A percentile compares a stretch with the other conserved stretches of the same genome.
phyloP scores from a whole-genome alignment of 2,888 invertebrate genomes.

The Chloromyia formosa region DNA sequence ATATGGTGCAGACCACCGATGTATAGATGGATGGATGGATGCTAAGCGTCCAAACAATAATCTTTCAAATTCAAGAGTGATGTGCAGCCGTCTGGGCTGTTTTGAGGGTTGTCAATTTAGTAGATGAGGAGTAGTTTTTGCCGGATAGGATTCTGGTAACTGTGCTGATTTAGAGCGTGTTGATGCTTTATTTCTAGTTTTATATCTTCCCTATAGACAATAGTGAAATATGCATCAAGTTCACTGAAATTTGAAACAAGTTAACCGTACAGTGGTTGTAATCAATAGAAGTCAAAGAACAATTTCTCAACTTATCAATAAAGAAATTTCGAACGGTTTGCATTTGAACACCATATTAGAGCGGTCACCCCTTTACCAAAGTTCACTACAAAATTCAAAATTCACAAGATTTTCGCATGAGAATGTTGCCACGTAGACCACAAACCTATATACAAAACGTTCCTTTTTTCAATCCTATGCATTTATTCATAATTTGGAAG shows the following conservation, averaged over 20 bases:
- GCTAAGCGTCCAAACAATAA: not conserved
- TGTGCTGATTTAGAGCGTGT: too few species aligned
- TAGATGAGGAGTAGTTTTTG: not conserved
- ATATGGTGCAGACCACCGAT: constrained; percentile 23
- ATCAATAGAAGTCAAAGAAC: too few species aligned
- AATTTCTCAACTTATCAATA: too few species aligned
- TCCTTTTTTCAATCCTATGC: constrained; percentile 45
- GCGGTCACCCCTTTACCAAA: not conserved
- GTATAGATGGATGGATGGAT: not conserved
- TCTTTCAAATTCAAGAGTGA: not conserved
- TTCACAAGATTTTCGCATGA: constrained; percentile 23
- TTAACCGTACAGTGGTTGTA: too few species aligned
- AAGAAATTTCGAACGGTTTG: too few species aligned
- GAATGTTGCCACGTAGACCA: not conserved
- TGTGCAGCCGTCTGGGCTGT: not conserved
- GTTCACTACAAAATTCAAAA: constrained; percentile 17
- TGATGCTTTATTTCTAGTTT: too few species aligned
- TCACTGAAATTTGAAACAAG: too few species aligned
- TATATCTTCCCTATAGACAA: too few species aligned
- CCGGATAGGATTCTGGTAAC: too few species aligned
- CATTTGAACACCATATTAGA: too few species aligned
- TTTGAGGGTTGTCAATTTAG: not conserved
- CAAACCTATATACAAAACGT: constrained; percentile 11
- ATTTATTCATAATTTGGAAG: constrained; percentile 49
- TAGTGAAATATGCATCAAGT: too few species aligned